Conservation (phyloP, 2,888 invertebrate genomes). For the Acrocyrtus sp. region DNA sequence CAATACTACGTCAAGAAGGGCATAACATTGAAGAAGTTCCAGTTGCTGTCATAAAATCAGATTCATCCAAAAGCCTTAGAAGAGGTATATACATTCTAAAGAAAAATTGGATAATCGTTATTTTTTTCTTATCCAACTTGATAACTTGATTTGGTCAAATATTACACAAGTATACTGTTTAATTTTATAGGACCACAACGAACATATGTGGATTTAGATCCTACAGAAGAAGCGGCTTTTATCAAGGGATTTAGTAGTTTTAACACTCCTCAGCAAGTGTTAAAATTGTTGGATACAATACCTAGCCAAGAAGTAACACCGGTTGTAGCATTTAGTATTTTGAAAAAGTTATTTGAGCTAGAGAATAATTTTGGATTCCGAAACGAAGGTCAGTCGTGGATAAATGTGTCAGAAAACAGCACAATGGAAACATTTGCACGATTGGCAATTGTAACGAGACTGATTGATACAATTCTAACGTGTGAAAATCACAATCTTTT, state of each 20-base stretch:
- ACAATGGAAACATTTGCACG: slow-evolving; percentile 66
- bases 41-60: slow-evolving; percentile 69
- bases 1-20: slow-evolving; percentile 76
- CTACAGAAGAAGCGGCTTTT: slow-evolving; percentile 64
- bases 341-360: slow-evolving; percentile 68
- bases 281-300: slow-evolving; percentile 67
- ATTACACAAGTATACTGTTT: neutral
- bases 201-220: slow-evolving; percentile 51
- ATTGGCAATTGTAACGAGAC: slow-evolving; percentile 68
- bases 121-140: neutral
- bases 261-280: slow-evolving; percentile 65
- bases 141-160: neutral
- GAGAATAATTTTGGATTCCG: slow-evolving; percentile 66
- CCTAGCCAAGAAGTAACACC: slow-evolving; percentile 69
- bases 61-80: slow-evolving; percentile 18
- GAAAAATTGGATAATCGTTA: neutral
- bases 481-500: slow-evolving; percentile 66
- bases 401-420: slow-evolving; percentile 64
- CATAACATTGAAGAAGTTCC: slow-evolving; percentile 76
- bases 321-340: slow-evolving; percentile 67
- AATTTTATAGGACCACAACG: slow-evolving; percentile 20
- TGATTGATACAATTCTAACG: slow-evolving; percentile 68
- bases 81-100: slow-evolving; percentile 16
- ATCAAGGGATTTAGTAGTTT: slow-evolving; percentile 65
- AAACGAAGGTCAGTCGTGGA: slow-evolving; percentile 63